These are phyloP conservation scores for Chelonus insularis DNA, from an alignment of 1,140 invertebrate species.

Conservation along the genomic window DNA sequence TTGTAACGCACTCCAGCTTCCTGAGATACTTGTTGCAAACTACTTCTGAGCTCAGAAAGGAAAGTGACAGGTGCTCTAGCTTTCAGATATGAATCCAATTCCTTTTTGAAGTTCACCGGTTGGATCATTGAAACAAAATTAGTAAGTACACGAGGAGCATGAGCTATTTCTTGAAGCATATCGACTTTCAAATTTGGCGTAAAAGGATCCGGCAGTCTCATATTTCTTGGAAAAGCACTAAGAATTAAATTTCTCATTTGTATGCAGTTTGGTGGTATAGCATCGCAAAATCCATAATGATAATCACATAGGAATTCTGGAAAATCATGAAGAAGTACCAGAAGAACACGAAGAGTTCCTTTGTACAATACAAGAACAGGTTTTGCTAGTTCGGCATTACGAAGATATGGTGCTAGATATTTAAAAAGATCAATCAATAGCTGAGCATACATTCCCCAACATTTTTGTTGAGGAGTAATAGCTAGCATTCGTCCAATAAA, in stretches of 20 bases:
- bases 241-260: conserved; percentile 98
- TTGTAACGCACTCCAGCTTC: conserved; percentile 93
- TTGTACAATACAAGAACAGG: conserved; percentile 93
- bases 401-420: conserved; percentile 93
- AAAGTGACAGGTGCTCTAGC: conserved; percentile 94
- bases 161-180: conserved; percentile 82
- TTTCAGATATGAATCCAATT: conserved; percentile 95
- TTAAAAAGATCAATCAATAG: conserved; percentile 94
- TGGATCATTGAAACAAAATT: conserved; percentile 89
- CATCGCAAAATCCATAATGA: conserved; percentile 99
- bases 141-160: conserved; percentile 84
- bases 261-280: conserved; percentile 98
- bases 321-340: conserved; percentile 97
- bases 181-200: conserved; percentile 97
- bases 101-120: conserved; percentile 86
- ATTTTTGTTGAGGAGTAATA: conserved; percentile 81
- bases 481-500: conserved; percentile 94
- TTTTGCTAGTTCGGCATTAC: conserved; percentile 94
- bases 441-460: conserved; percentile 89
- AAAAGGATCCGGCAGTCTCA: conserved; percentile 97
- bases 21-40: conserved; percentile 83
- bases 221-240: conserved; percentile 96
- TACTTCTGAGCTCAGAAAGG: conserved; percentile 85
- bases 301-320: conserved; percentile 99
- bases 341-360: conserved; percentile 91